These are phyloP conservation scores for Cyprinodon brontotheroides DNA, from an alignment of 2,113 vertebrate genomes.

Conservation along the genomic window DNA sequence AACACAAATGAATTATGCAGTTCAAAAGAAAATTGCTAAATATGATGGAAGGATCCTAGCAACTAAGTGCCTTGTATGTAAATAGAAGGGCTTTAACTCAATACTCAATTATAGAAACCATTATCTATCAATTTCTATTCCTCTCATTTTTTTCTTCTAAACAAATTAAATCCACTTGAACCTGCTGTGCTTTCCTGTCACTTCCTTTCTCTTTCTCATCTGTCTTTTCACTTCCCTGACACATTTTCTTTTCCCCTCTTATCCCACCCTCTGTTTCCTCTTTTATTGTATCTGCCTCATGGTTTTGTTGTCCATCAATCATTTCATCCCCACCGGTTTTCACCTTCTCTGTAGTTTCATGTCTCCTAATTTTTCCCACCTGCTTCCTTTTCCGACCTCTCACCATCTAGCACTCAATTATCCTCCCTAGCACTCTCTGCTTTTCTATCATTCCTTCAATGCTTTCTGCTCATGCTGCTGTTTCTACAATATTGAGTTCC, in stretches of 20 bases:
- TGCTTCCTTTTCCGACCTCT: constrained; percentile 3
- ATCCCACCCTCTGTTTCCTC: constrained; percentile 10
- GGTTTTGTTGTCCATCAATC: constrained; percentile 39
- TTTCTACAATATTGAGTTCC: constrained; percentile 26
- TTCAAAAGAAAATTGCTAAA: neutral
- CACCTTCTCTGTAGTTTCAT: constrained; percentile 19
- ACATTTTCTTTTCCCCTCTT: constrained; percentile 3
- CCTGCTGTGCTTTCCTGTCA: neutral
- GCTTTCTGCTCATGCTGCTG: neutral
- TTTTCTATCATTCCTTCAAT: neutral
- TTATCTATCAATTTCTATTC: neutral
- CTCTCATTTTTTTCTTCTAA: neutral
- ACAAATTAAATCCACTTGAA: neutral
- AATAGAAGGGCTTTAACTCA: neutral
- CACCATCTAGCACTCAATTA: neutral
- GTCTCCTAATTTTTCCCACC: constrained; percentile 14
- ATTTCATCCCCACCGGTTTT: constrained; percentile 21
- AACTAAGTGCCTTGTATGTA: neutral
- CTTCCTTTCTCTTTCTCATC: constrained; percentile 5
- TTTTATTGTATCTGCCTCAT: neutral
- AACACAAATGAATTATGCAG: neutral
- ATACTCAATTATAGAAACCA: neutral
- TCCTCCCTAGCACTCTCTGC: neutral
- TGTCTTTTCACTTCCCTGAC: constrained; percentile 17
- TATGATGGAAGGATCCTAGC: neutral